Evolutionary conservation across 1,140 invertebrate genomes (phyloP).

Genomic region (Lordiphosa collinella): DNA sequence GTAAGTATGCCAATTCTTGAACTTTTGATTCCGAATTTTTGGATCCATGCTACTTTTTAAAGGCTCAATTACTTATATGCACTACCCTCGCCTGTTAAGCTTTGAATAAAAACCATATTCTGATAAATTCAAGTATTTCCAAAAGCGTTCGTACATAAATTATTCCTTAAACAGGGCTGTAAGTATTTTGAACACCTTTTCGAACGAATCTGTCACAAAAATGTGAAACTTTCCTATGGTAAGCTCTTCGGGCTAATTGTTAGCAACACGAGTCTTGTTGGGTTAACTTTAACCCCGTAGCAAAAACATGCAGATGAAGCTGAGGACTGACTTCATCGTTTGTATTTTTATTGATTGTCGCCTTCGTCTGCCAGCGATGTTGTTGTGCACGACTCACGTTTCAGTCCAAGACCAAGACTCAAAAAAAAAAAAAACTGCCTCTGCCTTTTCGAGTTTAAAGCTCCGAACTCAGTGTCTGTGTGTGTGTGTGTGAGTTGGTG

Average conservation of each 20-base stretch:
- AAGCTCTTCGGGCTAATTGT: constrained; percentile 29
- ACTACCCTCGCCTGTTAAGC: too few relatives aligned
- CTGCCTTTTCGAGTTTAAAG: constrained; percentile 2
- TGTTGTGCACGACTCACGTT: constrained; percentile 67
- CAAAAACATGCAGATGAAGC: constrained; percentile 33
- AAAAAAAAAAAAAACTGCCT: constrained; percentile 30
- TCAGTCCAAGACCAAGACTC: constrained; percentile 37
- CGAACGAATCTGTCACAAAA: too few relatives aligned
- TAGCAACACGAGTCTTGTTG: constrained; percentile 6
- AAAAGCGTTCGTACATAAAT: too few relatives aligned
- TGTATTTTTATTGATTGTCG: constrained; percentile 57
- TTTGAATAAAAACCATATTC: too few relatives aligned
- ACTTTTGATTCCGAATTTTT: too few relatives aligned
- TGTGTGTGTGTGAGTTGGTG: constrained; percentile 20
- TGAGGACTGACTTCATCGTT: constrained; percentile 31
- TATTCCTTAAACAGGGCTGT: too few relatives aligned
- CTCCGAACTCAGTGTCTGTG: constrained; percentile 13
- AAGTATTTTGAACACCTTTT: too few relatives aligned
- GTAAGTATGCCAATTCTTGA: too few relatives aligned
- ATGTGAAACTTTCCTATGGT: too few relatives aligned
- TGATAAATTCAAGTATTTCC: too few relatives aligned
- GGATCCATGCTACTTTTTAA: too few relatives aligned
- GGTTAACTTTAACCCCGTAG: constrained; percentile 57
- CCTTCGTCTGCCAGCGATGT: constrained; percentile 32
- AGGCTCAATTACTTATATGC: too few relatives aligned